Conservation (phyloP, 2,888 invertebrate genomes). For the Pilophorus perplexus region DNA sequence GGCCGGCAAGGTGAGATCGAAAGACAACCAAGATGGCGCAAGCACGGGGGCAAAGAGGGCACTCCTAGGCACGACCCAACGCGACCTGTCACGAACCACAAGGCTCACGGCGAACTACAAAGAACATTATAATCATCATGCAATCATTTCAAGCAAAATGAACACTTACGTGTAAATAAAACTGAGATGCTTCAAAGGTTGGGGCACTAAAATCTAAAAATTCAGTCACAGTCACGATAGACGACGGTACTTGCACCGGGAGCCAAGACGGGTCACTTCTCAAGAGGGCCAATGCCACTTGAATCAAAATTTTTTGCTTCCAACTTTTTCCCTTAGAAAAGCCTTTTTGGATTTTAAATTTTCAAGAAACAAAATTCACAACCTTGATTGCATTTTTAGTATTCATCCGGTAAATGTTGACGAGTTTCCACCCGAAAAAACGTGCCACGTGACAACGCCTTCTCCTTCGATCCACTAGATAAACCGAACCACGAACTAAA, state of each 20-base stretch:
- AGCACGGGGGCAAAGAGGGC: conserved; percentile 20
- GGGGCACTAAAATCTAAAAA: conserved; percentile 47
- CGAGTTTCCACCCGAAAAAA: too few species aligned
- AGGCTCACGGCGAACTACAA: not conserved
- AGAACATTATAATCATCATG: not conserved
- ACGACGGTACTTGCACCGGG: conserved; percentile 47
- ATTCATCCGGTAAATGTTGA: too few species aligned
- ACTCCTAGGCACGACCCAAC: conserved; percentile 36
- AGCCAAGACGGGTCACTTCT: conserved; percentile 45
- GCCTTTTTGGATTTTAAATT: too few species aligned
- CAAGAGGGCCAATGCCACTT: conserved; percentile 28
- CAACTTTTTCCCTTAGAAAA: too few species aligned
- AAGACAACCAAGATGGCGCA: conserved; percentile 39
- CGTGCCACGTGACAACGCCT: too few species aligned
- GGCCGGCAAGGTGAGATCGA: conserved; percentile 8
- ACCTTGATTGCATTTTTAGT: too few species aligned
- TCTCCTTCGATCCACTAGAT: too few species aligned
- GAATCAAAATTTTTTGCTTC: too few species aligned
- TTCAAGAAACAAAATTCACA: too few species aligned
- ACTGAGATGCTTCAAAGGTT: conserved; percentile 45
- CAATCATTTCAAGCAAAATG: not conserved
- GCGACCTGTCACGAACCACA: not conserved
- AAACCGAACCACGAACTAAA: too few species aligned
- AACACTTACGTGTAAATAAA: conserved; percentile 44
- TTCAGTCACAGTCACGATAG: conserved; percentile 49